Evolutionary conservation across 30 jellyfish, hydroid and myxozoan genomes (phyloP).

Genomic region (Catostylus mosaicus): DNA sequence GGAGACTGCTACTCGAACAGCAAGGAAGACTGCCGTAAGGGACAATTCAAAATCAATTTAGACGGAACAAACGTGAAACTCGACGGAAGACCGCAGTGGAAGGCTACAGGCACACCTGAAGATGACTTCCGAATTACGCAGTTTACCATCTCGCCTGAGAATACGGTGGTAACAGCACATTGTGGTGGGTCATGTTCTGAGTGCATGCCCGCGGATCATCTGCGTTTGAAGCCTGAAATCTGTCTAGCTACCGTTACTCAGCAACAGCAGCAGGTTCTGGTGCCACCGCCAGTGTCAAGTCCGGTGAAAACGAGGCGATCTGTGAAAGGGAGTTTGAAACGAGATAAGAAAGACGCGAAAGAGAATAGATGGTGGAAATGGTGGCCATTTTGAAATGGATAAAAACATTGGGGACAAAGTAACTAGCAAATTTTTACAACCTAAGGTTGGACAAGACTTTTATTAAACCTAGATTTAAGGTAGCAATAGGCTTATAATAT

Average conservation of each 20-base stretch:
- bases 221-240: slow-evolving; percentile 75
- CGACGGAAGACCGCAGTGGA: slow-evolving; percentile 74
- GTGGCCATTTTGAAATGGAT: slow-evolving; percentile 51
- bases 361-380: slow-evolving; percentile 56
- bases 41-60: slow-evolving; percentile 76
- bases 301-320: slow-evolving; percentile 11
- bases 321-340: slow-evolving; percentile 22
- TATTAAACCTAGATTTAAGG: not conserved
- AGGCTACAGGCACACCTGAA: slow-evolving; percentile 88
- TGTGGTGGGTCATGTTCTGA: slow-evolving; percentile 98
- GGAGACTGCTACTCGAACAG: slow-evolving; percentile 95
- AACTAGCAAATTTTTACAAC: slow-evolving; percentile 17
- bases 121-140: slow-evolving; percentile 86
- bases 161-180: slow-evolving; percentile 71
- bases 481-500: too few relatives aligned
- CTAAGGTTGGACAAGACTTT: not conserved
- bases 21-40: slow-evolving; percentile 92
- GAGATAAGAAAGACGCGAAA: slow-evolving; percentile 20
- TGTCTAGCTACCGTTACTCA: slow-evolving; percentile 26
- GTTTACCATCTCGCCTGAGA: slow-evolving; percentile 68
- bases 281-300: slow-evolving; percentile 2
- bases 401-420: slow-evolving; percentile 1
- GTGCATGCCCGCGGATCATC: slow-evolving; percentile 86
- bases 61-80: slow-evolving; percentile 72
- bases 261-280: slow-evolving; percentile 9